phyloP scores from a whole-genome alignment of 2,113 vertebrate species.

The Zootoca vivipara region DNA sequence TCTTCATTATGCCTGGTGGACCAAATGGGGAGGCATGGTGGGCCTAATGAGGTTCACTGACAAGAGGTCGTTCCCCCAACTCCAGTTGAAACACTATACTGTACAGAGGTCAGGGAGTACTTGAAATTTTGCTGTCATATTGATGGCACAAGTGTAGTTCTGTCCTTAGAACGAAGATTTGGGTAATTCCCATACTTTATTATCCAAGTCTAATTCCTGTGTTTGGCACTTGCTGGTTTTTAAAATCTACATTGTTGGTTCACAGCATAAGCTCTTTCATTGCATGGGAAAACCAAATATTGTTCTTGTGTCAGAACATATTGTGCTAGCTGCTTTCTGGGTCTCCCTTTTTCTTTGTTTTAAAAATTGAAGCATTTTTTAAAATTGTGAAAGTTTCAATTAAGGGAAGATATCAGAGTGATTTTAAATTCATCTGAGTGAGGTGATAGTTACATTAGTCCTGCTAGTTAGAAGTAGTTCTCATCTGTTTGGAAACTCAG shows the following conservation, averaged over 20 bases:
- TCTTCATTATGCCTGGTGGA: no score
- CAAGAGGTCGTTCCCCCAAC: no score
- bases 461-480: background rate
- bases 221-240: background rate
- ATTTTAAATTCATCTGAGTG: no score
- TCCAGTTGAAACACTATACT: no score
- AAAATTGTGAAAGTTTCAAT: background rate
- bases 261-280: background rate
- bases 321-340: background rate
- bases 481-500: no score
- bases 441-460: no score
- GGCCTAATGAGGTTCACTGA: no score
- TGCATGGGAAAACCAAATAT: background rate
- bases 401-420: background rate
- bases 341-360: background rate
- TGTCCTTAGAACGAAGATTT: background rate
- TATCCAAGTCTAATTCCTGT: background rate
- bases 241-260: background rate
- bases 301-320: background rate
- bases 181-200: background rate
- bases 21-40: no score
- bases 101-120: no score
- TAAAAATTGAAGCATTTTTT: background rate
- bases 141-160: background rate
- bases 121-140: background rate